Conservation (phyloP, 2,797 vertebrate species). For the Epinephelus awoara region DNA sequence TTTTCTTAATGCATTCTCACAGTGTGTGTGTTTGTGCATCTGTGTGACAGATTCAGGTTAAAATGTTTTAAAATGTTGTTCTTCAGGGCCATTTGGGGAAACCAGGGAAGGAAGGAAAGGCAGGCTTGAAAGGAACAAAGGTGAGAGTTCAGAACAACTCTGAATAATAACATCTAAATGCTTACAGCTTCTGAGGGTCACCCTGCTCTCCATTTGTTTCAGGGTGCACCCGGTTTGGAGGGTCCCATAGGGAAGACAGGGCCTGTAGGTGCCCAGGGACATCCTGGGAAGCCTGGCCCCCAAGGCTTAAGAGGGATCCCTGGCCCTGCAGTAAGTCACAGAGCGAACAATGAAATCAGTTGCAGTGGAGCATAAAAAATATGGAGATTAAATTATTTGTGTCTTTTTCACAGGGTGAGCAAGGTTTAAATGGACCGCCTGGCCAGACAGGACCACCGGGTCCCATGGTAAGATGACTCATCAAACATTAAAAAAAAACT, state of each 20-base stretch:
- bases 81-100: constrained; percentile 85
- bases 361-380: neutral
- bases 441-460: constrained; percentile 96
- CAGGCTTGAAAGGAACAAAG: constrained; percentile 83
- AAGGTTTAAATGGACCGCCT: constrained; percentile 94
- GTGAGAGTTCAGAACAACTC: constrained; percentile 59
- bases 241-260: constrained; percentile 94
- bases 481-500: neutral
- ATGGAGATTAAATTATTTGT: constrained; percentile 8
- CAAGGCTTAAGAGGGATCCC: constrained; percentile 96
- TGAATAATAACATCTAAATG: constrained; percentile 5
- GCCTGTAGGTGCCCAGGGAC: constrained; percentile 93
- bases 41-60: constrained; percentile 45
- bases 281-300: constrained; percentile 91
- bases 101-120: constrained; percentile 81
- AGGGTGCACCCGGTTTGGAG: constrained; percentile 93
- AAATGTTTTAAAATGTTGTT: constrained; percentile 44
- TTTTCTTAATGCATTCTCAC: too few relatives aligned
- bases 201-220: constrained; percentile 27
- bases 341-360: neutral
- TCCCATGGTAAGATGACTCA: constrained; percentile 89
- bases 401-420: constrained; percentile 90
- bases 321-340: constrained; percentile 91
- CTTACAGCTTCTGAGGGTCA: constrained; percentile 4
- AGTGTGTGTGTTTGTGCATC: constrained; percentile 16